Conservation (phyloP, 2,113 vertebrate species). For the Guaruba guarouba region DNA sequence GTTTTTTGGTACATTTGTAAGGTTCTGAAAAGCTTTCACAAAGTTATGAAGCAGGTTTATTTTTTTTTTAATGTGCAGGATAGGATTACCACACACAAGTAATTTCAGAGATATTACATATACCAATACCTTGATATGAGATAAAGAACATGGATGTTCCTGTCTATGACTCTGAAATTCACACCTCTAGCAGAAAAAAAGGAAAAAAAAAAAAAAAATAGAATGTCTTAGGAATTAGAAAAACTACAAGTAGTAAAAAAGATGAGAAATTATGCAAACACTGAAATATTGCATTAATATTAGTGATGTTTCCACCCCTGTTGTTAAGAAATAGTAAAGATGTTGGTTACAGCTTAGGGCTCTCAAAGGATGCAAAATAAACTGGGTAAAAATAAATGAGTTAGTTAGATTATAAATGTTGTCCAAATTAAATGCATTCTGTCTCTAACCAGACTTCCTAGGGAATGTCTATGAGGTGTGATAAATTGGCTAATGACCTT, state of each 20-base stretch:
- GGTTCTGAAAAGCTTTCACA: neutral
- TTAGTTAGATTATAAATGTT: neutral
- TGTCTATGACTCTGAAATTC: neutral
- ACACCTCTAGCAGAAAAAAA: neutral
- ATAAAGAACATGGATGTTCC: neutral
- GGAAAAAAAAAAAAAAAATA: neutral
- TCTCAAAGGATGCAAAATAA: neutral
- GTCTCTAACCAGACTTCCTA: neutral
- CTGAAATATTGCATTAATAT: neutral
- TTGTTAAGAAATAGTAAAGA: neutral
- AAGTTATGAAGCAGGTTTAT: neutral
- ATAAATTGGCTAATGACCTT: neutral
- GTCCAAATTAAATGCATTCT: neutral
- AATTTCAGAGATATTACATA: neutral
- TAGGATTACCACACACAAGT: neutral
- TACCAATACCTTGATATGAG: neutral
- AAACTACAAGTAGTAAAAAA: neutral
- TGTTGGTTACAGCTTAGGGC: neutral
- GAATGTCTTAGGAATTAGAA: neutral
- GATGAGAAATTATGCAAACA: neutral
- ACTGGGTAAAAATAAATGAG: neutral
- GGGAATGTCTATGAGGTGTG: neutral
- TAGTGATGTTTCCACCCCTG: neutral
- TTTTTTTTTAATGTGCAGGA: neutral
- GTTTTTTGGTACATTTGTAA: neutral